These are phyloP conservation scores for Nibea coibor DNA, from an alignment of 2,113 vertebrate genomes.

Conservation along the genomic window DNA sequence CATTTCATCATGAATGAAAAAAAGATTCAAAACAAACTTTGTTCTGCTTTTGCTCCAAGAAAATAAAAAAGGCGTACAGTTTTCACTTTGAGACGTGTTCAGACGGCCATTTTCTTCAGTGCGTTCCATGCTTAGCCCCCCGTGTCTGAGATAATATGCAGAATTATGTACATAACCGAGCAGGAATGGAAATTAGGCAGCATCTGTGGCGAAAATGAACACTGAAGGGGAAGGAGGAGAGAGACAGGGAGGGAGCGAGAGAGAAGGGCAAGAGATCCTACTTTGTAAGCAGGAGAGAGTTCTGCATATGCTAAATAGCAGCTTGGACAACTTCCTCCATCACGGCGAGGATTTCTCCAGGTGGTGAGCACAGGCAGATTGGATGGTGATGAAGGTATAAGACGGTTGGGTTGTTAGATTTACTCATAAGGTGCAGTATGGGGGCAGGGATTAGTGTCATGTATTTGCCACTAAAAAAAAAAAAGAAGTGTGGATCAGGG, in stretches of 20 bases:
- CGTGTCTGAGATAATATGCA: conserved; percentile 77
- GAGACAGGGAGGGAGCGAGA: not conserved
- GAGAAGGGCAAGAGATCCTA: conserved; percentile 46
- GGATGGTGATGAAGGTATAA: conserved; percentile 54
- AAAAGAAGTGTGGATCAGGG: conserved; percentile 6
- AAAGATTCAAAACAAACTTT: not conserved
- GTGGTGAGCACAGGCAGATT: conserved; percentile 46
- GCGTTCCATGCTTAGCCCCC: not conserved
- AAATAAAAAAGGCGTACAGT: no score
- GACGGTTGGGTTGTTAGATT: conserved; percentile 32
- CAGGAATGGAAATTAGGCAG: conserved; percentile 75
- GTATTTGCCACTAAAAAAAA: conserved; percentile 24
- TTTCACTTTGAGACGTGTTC: not conserved
- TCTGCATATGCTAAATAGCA: conserved; percentile 67
- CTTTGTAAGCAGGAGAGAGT: conserved; percentile 50
- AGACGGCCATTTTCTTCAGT: not conserved
- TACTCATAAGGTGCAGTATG: conserved; percentile 10
- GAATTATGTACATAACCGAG: conserved; percentile 83
- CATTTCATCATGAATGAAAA: not conserved
- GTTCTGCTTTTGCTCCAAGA: not conserved
- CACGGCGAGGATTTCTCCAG: conserved; percentile 52
- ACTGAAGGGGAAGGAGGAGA: conserved; percentile 30
- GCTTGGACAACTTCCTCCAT: conserved; percentile 59
- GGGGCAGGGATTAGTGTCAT: conserved; percentile 50
- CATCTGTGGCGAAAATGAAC: conserved; percentile 66